Percentiles rank a stretch among this genome's conserved stretches.
These are phyloP conservation scores for Chloropsis hardwickii DNA, from an alignment of 2,113 vertebrate species.

Conservation along the genomic window DNA sequence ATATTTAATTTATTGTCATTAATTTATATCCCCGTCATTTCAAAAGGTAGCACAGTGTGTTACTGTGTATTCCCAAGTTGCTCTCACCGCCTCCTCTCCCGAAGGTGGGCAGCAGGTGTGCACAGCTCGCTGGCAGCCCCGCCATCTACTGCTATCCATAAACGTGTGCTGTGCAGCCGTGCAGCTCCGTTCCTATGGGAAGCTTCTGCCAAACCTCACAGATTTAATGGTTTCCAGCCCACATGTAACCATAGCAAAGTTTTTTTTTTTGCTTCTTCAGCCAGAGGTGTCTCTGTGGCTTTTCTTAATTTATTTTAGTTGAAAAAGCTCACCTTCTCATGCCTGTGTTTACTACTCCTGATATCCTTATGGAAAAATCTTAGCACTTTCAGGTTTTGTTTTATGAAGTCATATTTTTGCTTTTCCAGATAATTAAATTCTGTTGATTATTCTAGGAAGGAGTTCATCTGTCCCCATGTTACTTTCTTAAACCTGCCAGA, in stretches of 20 bases:
- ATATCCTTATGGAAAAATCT: not conserved
- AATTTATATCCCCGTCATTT: accelerated
- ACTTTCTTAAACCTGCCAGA: not conserved
- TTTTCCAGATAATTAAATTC: not conserved
- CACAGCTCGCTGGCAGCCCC: not conserved
- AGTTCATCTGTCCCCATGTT: not conserved
- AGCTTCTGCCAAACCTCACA: not conserved
- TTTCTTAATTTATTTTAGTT: not conserved
- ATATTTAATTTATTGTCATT: not conserved
- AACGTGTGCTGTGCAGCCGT: accelerated
- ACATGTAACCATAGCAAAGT: not conserved
- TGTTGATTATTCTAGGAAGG: not conserved
- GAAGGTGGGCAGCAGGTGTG: not conserved
- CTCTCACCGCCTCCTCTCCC: accelerated
- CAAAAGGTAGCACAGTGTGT: no score
- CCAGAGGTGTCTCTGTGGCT: not conserved
- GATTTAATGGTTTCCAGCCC: not conserved
- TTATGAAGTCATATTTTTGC: not conserved
- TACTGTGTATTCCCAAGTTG: accelerated
- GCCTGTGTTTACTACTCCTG: accelerated
- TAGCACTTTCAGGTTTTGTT: not conserved
- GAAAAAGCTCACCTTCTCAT: not conserved
- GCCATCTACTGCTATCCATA: accelerated
- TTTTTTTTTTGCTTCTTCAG: not conserved
- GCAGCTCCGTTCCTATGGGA: not conserved